These are phyloP conservation scores for Megalonaias nervosa DNA, from an alignment of 1,140 invertebrate genomes.

Conservation along the genomic window DNA sequence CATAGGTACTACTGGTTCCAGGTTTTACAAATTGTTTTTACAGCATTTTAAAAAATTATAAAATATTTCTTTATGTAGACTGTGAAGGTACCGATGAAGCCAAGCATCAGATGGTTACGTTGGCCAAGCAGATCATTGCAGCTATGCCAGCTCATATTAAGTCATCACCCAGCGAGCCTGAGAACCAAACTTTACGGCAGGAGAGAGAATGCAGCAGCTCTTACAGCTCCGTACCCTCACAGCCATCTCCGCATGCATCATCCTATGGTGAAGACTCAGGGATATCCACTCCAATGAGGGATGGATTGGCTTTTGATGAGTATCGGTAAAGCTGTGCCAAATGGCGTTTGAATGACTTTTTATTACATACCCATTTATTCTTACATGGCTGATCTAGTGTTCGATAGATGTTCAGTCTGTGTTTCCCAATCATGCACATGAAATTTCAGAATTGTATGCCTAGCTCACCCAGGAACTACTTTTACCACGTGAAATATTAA, in stretches of 20 bases:
- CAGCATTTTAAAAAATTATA: neutral
- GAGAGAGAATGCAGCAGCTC: conserved; percentile 63
- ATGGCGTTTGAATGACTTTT: neutral
- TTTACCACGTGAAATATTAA: neutral
- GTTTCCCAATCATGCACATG: neutral
- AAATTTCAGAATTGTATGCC: neutral
- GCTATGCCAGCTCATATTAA: conserved; percentile 98
- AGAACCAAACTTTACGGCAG: conserved; percentile 33
- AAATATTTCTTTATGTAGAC: conserved; percentile 2
- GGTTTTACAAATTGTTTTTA: too few species aligned
- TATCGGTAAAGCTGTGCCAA: conserved; percentile 52
- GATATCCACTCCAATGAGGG: conserved; percentile 69
- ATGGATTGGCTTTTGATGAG: conserved; percentile 68
- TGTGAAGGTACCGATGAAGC: conserved; percentile 72
- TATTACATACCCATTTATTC: neutral
- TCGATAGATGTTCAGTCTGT: too few species aligned
- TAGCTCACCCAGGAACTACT: neutral
- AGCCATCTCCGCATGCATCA: conserved; percentile 61
- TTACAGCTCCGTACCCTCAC: conserved; percentile 66
- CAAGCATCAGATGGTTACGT: conserved; percentile 85
- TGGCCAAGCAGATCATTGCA: conserved; percentile 98
- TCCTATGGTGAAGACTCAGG: conserved; percentile 68
- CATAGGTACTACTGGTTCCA: too few species aligned
- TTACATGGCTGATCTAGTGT: too few species aligned
- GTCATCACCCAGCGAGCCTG: conserved; percentile 61